Percentiles rank a stretch among this genome's conserved stretches.
phyloP scores from a whole-genome alignment of 1,140 invertebrate genomes.

The Hycleus phaleratus region DNA sequence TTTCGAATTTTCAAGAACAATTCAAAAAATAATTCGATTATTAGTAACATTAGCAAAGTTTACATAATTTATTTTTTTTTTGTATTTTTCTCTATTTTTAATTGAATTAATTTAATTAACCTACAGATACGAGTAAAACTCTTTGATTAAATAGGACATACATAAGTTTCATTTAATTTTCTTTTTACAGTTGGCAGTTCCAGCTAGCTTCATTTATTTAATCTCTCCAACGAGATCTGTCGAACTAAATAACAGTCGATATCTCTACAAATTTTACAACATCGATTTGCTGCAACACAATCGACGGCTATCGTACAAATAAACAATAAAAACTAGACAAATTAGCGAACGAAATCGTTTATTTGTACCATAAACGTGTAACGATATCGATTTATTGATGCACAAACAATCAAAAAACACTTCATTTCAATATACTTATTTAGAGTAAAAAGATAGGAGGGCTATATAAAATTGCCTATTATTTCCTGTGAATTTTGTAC shows the following conservation, averaged over 20 bases:
- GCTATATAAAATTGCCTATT: no score
- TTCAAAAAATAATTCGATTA: not conserved
- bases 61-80: no score
- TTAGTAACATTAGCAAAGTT: not conserved
- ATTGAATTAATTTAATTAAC: no score
- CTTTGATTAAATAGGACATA: slow-evolving; percentile 35
- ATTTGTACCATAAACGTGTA: not conserved
- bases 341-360: no score
- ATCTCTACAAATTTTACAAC: slow-evolving; percentile 10
- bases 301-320: no score
- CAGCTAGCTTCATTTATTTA: slow-evolving; percentile 32
- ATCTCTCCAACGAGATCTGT: slow-evolving; percentile 30
- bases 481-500: no score
- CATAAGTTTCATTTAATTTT: slow-evolving; percentile 28
- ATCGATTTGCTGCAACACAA: slow-evolving; percentile 8
- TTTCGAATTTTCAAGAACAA: no score
- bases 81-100: no score
- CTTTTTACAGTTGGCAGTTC: slow-evolving; percentile 41
- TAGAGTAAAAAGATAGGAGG: no score
- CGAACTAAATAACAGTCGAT: slow-evolving; percentile 22
- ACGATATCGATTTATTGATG: slow-evolving; percentile 3
- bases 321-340: no score
- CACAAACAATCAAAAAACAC: slow-evolving; percentile 17
- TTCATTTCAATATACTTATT: not conserved
- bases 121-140: not conserved